Percentiles rank a stretch among this genome's conserved stretches.
Conservation (phyloP, 2,888 invertebrate species). For the Periphyllus acericola region DNA sequence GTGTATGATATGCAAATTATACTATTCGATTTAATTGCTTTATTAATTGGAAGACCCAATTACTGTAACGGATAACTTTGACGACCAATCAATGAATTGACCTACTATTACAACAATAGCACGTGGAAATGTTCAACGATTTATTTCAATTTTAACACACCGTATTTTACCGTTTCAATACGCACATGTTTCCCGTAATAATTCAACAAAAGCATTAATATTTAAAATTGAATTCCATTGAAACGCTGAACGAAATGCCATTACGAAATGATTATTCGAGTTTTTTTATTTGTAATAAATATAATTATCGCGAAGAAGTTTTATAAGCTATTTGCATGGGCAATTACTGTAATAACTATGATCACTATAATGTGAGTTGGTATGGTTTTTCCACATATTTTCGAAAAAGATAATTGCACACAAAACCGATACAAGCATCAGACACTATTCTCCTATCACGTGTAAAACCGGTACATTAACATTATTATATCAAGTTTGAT, state of each 20-base stretch:
- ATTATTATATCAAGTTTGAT: too few relatives aligned
- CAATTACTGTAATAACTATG: neutral
- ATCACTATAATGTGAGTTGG: too few relatives aligned
- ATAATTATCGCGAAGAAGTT: neutral
- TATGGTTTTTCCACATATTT: neutral
- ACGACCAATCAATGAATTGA: conserved; percentile 2
- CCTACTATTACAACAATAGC: neutral
- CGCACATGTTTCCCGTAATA: neutral
- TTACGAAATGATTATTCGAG: neutral
- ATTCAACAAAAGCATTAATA: neutral
- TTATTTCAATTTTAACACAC: neutral
- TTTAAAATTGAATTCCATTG: neutral
- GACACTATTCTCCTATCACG: too few relatives aligned
- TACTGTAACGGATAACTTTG: neutral
- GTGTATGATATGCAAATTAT: neutral
- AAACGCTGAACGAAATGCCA: neutral
- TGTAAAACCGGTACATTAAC: too few relatives aligned
- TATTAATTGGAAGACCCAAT: neutral
- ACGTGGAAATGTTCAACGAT: neutral
- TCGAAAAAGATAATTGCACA: neutral
- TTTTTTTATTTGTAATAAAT: neutral
- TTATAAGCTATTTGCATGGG: neutral
- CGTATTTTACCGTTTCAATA: neutral
- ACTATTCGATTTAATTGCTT: neutral
- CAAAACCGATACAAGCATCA: too few relatives aligned